Evolutionary conservation across 2,113 vertebrate species (phyloP).

Genomic region (Anseranas semipalmata): DNA sequence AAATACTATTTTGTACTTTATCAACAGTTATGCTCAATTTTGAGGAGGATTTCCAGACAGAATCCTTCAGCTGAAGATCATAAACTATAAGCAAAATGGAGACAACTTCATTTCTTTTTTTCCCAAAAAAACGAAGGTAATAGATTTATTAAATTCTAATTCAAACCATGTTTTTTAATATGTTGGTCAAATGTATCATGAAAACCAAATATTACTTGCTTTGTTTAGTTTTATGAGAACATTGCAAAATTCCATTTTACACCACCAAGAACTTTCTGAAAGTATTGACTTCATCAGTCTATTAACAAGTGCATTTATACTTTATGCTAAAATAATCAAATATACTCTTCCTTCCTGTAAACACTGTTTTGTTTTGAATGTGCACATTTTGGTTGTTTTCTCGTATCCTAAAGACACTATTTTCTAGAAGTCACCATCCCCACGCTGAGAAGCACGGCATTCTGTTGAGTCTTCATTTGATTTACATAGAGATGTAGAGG

Average conservation of each 20-base stretch:
- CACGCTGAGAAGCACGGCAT: not conserved
- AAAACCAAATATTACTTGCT: not conserved
- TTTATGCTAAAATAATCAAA: constrained; percentile 8
- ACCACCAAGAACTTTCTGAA: not conserved
- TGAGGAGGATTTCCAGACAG: not conserved
- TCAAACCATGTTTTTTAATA: not conserved
- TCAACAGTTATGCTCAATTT: not conserved
- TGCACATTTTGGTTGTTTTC: not conserved
- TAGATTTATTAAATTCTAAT: not conserved
- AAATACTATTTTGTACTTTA: not conserved
- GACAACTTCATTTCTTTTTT: not conserved
- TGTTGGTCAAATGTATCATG: not conserved
- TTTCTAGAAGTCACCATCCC: not conserved
- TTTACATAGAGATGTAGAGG: not conserved
- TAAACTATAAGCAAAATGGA: not conserved
- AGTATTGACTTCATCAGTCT: not conserved
- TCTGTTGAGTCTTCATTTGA: not conserved
- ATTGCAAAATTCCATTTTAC: not conserved
- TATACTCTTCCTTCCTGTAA: not conserved
- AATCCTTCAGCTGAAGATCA: not conserved
- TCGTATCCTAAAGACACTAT: not conserved
- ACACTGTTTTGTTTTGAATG: not conserved
- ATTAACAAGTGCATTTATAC: not conserved
- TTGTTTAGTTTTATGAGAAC: not conserved
- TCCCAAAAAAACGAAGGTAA: not conserved